A percentile compares a stretch with the other conserved stretches of the same genome.
Conservation (phyloP, 2,797 vertebrate species). For the Xenentodon cancila region DNA sequence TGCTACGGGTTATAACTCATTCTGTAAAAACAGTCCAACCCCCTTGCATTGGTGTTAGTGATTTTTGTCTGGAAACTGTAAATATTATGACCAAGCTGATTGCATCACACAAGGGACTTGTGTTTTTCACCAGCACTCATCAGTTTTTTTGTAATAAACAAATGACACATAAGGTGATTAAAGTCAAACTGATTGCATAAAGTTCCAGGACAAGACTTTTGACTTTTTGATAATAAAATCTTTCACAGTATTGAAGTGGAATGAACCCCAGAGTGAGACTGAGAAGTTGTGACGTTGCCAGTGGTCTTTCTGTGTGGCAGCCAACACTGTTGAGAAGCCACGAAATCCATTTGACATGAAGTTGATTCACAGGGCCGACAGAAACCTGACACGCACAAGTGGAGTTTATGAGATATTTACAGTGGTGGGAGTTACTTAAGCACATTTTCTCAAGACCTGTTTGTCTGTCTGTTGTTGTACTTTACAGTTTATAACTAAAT, state of each 20-base stretch:
- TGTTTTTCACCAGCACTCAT: constrained; percentile 57
- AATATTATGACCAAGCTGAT: constrained; percentile 71
- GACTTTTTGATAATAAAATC: constrained; percentile 53
- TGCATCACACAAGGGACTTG: constrained; percentile 49
- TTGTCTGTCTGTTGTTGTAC: neutral
- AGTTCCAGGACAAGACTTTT: constrained; percentile 39
- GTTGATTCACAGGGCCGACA: constrained; percentile 73
- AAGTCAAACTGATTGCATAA: constrained; percentile 49
- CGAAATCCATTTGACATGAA: constrained; percentile 76
- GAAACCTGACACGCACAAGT: constrained; percentile 77
- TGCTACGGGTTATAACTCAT: constrained; percentile 38
- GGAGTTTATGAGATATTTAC: constrained; percentile 74
- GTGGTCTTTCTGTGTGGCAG: constrained; percentile 69
- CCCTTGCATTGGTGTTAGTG: constrained; percentile 48
- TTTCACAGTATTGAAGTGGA: constrained; percentile 52
- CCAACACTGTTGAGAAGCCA: constrained; percentile 72
- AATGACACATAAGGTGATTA: constrained; percentile 62
- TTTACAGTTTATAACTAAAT: constrained; percentile 59
- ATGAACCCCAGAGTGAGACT: constrained; percentile 69
- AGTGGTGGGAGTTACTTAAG: constrained; percentile 69
- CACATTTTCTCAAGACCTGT: neutral
- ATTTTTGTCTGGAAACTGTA: constrained; percentile 68
- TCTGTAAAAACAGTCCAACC: constrained; percentile 39
- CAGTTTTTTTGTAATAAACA: constrained; percentile 52
- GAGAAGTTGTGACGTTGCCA: constrained; percentile 73